Conservation (phyloP, 1,140 invertebrate genomes). For the Heliconius hewitsoni region DNA sequence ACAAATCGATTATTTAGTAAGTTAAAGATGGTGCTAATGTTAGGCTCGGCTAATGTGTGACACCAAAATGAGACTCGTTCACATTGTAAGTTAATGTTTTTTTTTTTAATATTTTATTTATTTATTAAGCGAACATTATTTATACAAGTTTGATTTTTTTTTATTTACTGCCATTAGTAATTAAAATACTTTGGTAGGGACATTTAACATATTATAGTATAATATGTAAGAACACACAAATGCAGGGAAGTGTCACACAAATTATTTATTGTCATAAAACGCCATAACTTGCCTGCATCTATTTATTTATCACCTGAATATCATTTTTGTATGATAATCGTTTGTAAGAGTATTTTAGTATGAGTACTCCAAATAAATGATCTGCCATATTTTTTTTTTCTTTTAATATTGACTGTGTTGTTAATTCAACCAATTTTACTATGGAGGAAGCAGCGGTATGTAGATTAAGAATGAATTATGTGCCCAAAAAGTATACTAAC, state of each 20-base stretch:
- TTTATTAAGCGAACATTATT: conserved; percentile 78
- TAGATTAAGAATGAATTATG: conserved; percentile 80
- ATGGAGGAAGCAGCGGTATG: conserved; percentile 65
- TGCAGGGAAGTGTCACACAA: conserved; percentile 75
- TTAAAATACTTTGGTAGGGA: conserved; percentile 63
- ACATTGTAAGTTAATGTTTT: conserved; percentile 74
- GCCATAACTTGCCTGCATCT: conserved; percentile 79
- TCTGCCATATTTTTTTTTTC: conserved; percentile 79
- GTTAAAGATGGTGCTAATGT: conserved; percentile 80
- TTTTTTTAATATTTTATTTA: conserved; percentile 69
- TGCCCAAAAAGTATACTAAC: conserved; percentile 82
- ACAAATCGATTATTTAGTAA: conserved; percentile 78
- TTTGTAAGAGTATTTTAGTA: conserved; percentile 76
- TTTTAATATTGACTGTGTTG: conserved; percentile 79
- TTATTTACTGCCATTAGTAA: conserved; percentile 78
- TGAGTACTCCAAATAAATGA: conserved; percentile 79
- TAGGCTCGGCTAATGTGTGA: conserved; percentile 79
- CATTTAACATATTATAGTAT: conserved; percentile 35
- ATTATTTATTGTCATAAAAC: conserved; percentile 74
- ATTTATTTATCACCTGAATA: conserved; percentile 69
- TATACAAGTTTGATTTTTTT: conserved; percentile 69
- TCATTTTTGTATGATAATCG: conserved; percentile 75
- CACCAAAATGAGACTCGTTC: conserved; percentile 79
- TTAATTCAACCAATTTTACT: conserved; percentile 73
- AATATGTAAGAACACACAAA: conserved; percentile 59